A percentile compares a stretch with the other conserved stretches of the same genome.
Conservation (phyloP, 92 coral and sea anemone species). For the Umimayanthus chanpuru region DNA sequence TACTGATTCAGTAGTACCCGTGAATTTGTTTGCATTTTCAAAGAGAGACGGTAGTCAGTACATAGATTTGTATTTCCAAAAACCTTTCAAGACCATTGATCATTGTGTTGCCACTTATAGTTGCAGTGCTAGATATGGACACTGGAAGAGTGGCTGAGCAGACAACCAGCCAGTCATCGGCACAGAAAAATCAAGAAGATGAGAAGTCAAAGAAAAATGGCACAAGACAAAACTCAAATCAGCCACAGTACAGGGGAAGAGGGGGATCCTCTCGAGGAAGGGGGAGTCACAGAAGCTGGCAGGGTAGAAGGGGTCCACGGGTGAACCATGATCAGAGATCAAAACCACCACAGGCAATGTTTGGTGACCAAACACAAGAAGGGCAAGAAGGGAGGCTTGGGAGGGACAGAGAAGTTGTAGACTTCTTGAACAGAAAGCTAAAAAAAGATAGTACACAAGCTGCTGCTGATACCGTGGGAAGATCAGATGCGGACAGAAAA, state of each 20-base stretch:
- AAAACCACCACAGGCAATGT: background rate
- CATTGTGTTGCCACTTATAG: background rate
- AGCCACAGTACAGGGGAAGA: conserved; percentile 9
- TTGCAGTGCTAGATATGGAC: conserved; percentile 14
- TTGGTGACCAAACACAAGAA: background rate
- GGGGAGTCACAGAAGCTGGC: conserved; percentile 15
- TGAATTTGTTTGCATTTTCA: background rate
- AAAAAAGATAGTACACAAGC: background rate
- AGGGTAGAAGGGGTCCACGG: conserved; percentile 17
- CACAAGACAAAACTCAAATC: background rate
- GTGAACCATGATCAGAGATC: background rate
- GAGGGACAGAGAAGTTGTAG: conserved; percentile 32
- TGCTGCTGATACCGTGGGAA: background rate
- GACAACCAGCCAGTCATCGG: background rate
- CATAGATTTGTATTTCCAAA: no score
- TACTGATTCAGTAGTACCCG: no score
- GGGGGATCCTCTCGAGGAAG: background rate
- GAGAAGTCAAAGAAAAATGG: background rate
- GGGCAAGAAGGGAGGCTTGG: background rate
- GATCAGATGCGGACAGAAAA: background rate
- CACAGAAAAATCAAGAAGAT: background rate
- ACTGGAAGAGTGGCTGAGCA: conserved; percentile 3
- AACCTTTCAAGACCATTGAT: background rate
- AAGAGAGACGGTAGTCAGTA: background rate
- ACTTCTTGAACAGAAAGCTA: conserved; percentile 34